Conservation (phyloP, 2,113 vertebrate genomes). For the Microtus pennsylvanicus region DNA sequence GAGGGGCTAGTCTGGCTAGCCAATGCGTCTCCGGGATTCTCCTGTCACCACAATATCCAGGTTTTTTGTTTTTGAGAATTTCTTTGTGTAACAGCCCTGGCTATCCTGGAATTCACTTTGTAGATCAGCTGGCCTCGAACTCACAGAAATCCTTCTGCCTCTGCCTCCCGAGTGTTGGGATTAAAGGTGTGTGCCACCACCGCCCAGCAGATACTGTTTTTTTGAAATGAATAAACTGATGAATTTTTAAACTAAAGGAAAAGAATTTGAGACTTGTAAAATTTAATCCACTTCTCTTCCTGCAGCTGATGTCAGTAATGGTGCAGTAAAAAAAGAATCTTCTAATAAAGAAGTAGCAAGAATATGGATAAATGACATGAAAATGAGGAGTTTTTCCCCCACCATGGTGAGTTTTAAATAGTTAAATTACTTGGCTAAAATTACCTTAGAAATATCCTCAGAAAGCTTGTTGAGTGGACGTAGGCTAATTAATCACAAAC, state of each 20-base stretch:
- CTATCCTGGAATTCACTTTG: background rate
- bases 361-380: constrained; percentile 96
- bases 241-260: background rate
- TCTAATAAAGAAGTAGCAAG: constrained; percentile 94
- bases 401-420: constrained; percentile 88
- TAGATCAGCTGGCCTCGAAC: background rate
- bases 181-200: background rate
- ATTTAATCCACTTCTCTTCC: constrained; percentile 56
- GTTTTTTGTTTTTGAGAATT: background rate
- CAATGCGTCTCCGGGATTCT: background rate
- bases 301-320: constrained; percentile 96
- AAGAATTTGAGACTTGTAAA: constrained; percentile 59
- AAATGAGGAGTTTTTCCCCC: constrained; percentile 94
- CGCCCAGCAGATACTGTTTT: background rate
- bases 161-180: background rate
- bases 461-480: background rate
- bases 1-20: background rate
- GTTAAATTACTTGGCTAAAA: background rate
- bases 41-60: background rate
- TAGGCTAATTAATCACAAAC: background rate
- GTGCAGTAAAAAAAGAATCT: constrained; percentile 95
- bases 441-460: background rate
- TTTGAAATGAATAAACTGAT: constrained; percentile 33
- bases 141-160: background rate
- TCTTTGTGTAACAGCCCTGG: background rate